phyloP scores from a whole-genome alignment of 2,797 vertebrate genomes.

The Enteromius paludinosus region DNA sequence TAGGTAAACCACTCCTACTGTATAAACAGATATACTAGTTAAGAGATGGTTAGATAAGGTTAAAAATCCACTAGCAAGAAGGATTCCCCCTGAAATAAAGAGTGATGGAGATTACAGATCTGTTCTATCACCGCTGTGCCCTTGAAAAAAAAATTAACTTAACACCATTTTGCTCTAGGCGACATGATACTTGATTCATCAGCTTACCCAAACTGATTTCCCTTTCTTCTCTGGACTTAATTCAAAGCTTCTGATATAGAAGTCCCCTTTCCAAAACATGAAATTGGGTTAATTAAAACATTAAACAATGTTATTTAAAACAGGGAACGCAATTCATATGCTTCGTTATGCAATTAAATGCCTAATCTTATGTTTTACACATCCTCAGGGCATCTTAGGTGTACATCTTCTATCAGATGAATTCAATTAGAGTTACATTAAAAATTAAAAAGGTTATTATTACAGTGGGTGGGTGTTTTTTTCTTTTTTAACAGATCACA shows the following conservation, averaged over 20 bases:
- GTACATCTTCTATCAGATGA: no score
- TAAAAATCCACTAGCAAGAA: not conserved
- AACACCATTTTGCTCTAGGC: not conserved
- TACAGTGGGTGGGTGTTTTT: no score
- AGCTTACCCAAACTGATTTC: not conserved
- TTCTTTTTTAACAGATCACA: no score
- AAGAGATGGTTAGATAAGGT: constrained; percentile 11
- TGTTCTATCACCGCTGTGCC: not conserved
- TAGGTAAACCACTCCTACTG: not conserved
- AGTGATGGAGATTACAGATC: constrained; percentile 18
- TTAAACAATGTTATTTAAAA: not conserved
- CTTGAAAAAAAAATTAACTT: not conserved
- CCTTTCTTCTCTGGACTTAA: not conserved
- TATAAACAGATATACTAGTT: not conserved
- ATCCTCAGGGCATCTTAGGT: no score
- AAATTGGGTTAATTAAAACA: not conserved
- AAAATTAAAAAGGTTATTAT: no score
- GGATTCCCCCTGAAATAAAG: not conserved
- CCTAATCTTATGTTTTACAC: not conserved
- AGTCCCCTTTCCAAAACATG: not conserved
- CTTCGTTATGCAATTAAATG: not conserved
- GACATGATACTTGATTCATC: constrained; percentile 29
- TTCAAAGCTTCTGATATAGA: not conserved
- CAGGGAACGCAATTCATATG: not conserved
- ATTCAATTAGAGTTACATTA: no score